A percentile compares a stretch with the other conserved stretches of the same genome.
Conservation (phyloP, 2,797 vertebrate species). For the Adrianichthys oophorus region DNA sequence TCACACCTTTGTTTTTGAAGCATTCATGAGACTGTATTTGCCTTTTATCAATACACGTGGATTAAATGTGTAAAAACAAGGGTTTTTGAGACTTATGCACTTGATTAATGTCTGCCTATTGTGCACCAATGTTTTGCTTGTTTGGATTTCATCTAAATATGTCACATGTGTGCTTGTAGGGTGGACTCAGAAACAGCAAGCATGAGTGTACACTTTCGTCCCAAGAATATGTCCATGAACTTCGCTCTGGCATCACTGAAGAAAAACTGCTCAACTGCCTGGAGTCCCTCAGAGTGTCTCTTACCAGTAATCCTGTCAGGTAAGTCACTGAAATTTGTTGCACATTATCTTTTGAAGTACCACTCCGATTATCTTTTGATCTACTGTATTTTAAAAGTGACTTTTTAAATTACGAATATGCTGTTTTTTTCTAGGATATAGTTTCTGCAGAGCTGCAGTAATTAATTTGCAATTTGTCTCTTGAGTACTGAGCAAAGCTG, state of each 20-base stretch:
- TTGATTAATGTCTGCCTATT: not conserved
- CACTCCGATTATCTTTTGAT: too few species aligned
- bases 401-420: too few species aligned
- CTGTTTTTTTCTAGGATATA: too few species aligned
- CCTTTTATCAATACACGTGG: not conserved
- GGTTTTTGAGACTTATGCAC: not conserved
- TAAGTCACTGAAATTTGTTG: constrained; percentile 60
- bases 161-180: constrained; percentile 73
- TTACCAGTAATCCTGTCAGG: constrained; percentile 99
- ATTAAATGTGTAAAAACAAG: too few species aligned
- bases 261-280: constrained; percentile 96
- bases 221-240: constrained; percentile 96
- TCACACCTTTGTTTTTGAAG: not conserved
- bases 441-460: too few species aligned
- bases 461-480: too few species aligned
- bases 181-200: constrained; percentile 96
- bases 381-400: too few species aligned
- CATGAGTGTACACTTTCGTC: constrained; percentile 95
- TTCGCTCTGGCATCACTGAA: constrained; percentile 93
- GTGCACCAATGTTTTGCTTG: too few species aligned
- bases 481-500: too few species aligned
- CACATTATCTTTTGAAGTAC: not conserved
- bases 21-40: not conserved
- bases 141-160: too few species aligned
- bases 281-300: constrained; percentile 95